A percentile compares a stretch with the other conserved stretches of the same genome.
These are phyloP conservation scores for Mastomys coucha DNA, from an alignment of 2,113 vertebrate genomes.

Conservation along the genomic window DNA sequence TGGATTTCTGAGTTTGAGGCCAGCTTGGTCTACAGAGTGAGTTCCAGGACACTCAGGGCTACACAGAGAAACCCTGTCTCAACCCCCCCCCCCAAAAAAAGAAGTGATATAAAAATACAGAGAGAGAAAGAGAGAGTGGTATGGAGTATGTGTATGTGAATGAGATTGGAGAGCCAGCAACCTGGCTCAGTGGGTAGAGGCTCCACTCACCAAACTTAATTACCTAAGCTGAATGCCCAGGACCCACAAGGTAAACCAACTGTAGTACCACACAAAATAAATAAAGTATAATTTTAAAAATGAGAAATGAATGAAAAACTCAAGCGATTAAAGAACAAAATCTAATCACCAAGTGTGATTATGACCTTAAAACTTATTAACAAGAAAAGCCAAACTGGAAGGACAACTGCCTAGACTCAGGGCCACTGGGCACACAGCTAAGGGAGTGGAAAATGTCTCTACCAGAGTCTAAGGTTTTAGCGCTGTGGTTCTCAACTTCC, in stretches of 20 bases:
- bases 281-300: background rate
- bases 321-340: constrained; percentile 10
- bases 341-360: constrained; percentile 9
- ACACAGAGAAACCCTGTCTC: no score
- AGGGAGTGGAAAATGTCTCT: background rate
- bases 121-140: background rate
- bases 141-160: background rate
- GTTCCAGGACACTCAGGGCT: no score
- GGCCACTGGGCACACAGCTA: background rate
- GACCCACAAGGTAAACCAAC: background rate
- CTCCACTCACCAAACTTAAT: background rate
- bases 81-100: no score
- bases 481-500: background rate
- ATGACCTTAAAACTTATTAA: background rate
- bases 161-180: background rate
- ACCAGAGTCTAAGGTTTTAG: background rate
- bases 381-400: constrained; percentile 8
- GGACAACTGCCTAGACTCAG: background rate
- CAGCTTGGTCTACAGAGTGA: no score
- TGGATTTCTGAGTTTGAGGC: no score
- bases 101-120: no score
- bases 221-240: background rate
- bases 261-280: background rate
- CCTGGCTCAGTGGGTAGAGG: background rate
- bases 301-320: background rate